These are phyloP conservation scores for Lithobates pipiens DNA, from an alignment of 2,797 vertebrate genomes.

Conservation along the genomic window DNA sequence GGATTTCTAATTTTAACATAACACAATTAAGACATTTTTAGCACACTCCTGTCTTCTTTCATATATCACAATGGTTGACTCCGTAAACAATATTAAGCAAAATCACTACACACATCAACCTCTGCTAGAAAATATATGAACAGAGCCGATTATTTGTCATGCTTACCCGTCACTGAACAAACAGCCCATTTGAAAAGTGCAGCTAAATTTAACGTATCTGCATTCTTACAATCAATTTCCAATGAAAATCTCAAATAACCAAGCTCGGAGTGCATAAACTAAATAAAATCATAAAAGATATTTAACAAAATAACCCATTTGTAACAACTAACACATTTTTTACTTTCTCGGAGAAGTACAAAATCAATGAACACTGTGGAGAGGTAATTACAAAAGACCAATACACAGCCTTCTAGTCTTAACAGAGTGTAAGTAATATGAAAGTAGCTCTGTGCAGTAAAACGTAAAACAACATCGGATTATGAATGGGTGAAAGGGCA, in stretches of 20 bases:
- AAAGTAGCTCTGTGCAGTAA: slow-evolving; percentile 22
- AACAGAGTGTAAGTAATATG: slow-evolving; percentile 26
- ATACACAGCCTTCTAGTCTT: slow-evolving; percentile 12
- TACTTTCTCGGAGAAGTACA: slow-evolving; percentile 6
- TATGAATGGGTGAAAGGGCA: slow-evolving; percentile 18
- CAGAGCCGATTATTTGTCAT: slow-evolving; percentile 1
- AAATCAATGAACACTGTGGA: slow-evolving; percentile 37
- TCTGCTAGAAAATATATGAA: slow-evolving; percentile 4
- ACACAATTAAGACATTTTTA: slow-evolving; percentile 57
- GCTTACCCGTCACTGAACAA: slow-evolving; percentile 4
- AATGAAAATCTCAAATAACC: neutral
- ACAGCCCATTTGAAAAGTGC: neutral
- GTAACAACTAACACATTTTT: slow-evolving; percentile 24
- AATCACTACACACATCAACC: slow-evolving; percentile 30
- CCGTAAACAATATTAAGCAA: slow-evolving; percentile 45
- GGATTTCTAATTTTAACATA: slow-evolving; percentile 48
- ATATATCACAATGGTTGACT: slow-evolving; percentile 36
- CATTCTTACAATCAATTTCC: neutral
- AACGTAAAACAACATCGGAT: slow-evolving; percentile 1
- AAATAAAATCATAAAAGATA: slow-evolving; percentile 20
- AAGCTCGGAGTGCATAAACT: neutral
- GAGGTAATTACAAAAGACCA: slow-evolving; percentile 25
- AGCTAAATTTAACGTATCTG: neutral
- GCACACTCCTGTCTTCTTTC: slow-evolving; percentile 41
- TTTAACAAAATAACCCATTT: slow-evolving; percentile 32